Conservation (phyloP, 2,888 invertebrate species). For the Colostygia pectinataria region DNA sequence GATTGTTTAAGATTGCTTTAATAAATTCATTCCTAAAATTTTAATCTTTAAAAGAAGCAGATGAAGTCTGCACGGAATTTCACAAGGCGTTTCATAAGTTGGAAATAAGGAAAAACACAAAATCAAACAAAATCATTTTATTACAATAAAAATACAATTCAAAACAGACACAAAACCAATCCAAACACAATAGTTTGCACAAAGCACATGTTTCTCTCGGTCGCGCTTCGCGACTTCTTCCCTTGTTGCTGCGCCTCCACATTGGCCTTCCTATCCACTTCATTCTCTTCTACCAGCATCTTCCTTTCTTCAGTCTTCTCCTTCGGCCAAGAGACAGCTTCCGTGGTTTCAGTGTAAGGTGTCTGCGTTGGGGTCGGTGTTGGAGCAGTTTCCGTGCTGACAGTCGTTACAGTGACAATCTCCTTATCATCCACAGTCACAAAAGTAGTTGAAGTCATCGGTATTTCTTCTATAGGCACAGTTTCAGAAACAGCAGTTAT, state of each 20-base stretch:
- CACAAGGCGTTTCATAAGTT: too few species aligned
- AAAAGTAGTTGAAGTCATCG: not conserved
- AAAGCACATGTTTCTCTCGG: conserved; percentile 32
- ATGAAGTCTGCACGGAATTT: not conserved
- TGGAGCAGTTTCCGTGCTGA: not conserved
- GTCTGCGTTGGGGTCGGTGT: not conserved
- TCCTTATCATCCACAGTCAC: not conserved
- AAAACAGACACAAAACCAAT: conserved; percentile 43
- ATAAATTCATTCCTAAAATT: too few species aligned
- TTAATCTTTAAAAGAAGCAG: too few species aligned
- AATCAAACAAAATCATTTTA: conserved; percentile 17
- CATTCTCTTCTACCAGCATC: conserved; percentile 32
- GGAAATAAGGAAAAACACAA: not conserved
- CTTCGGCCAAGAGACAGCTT: conserved; percentile 40
- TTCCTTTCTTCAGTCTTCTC: conserved; percentile 35
- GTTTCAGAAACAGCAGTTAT: conserved; percentile 4
- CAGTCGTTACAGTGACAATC: not conserved
- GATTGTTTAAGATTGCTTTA: too few species aligned
- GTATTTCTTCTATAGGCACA: conserved; percentile 1
- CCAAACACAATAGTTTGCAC: conserved; percentile 41
- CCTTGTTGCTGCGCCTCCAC: conserved; percentile 43
- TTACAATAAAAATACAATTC: conserved; percentile 31
- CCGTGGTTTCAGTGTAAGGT: conserved; percentile 4
- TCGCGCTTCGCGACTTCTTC: conserved; percentile 30
- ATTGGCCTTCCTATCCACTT: conserved; percentile 37